Evolutionary conservation across 2,888 invertebrate species (phyloP), one percentile per base, ranked within the genome.

Genomic region (Nemotelus pantherinus): DNA sequence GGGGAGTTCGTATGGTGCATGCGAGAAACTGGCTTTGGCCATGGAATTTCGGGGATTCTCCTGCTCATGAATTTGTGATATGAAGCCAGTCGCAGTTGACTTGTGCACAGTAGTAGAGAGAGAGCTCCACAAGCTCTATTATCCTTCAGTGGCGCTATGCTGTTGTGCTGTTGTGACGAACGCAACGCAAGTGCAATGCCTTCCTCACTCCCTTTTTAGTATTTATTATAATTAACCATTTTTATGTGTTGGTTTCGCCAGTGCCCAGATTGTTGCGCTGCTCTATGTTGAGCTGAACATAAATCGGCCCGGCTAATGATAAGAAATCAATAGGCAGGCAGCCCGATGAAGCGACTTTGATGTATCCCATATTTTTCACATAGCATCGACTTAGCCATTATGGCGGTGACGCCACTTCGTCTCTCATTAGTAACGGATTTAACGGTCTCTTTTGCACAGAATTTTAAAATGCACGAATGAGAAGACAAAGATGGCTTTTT

Each of bases 301-400:
- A 44, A 55, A 70, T 70, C n/a, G 25, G 25, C 70, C 48, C 50
- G 63, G 63, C 74, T 47, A 60, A 60, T 74, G 74, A 74, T 74
- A 74, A 74, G 74, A 74, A 74, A 74, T 74, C 74, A 60, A 74
- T 74, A 74, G 60, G 60, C 72, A 41, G 50, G 74, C 55, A 43
- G 63, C 25, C 25, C 74, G 74, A 39, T 60, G 74, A 47, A 48
- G 43, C 25, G 25, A 25, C 0, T 25, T 25, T 25, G 25, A 25
- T 25, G 25, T 25, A 25, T 25, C 25, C 25, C 25, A 25, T 25
- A 25, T 25, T 25, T 25, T 25, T 25, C 25, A 25, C 25, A 25
- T 25, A 25, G 25, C 25, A 25, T 25, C 25, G 25, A 25, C 25
- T 25, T 25, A 25, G 25, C 63, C 63, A 41, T 5, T 63, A 63